These are phyloP conservation scores for Dysmachus trigonus DNA, from an alignment of 2,888 invertebrate genomes.

Conservation along the genomic window DNA sequence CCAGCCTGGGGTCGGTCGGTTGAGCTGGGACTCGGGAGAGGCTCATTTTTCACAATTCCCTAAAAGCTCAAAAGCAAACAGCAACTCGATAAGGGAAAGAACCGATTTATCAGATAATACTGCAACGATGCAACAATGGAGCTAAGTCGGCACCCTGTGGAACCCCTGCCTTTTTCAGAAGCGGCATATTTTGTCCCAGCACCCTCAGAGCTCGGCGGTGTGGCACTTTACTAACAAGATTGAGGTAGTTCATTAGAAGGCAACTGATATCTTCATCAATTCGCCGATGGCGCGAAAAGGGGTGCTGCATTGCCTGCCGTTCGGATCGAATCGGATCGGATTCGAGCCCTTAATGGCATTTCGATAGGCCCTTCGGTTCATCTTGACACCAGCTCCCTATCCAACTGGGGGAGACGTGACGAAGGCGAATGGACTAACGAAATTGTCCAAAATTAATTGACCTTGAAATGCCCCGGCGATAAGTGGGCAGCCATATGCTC, in stretches of 20 bases:
- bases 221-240: background rate
- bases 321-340: background rate
- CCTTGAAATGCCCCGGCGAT: conserved; percentile 49
- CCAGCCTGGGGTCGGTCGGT: background rate
- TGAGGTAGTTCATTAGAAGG: background rate
- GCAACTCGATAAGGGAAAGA: background rate
- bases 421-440: conserved; percentile 17
- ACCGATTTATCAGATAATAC: background rate
- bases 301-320: background rate
- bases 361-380: conserved; percentile 45
- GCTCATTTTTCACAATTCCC: background rate
- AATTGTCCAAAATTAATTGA: conserved; percentile 49
- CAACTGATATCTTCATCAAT: conserved; percentile 36
- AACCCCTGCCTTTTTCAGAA: background rate
- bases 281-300: conserved; percentile 33
- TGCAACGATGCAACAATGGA: background rate
- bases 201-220: background rate
- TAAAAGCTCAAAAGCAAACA: background rate
- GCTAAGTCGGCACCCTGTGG: background rate
- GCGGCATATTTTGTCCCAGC: background rate
- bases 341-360: conserved; percentile 41
- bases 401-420: background rate
- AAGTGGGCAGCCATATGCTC: conserved; percentile 51
- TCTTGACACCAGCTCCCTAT: background rate
- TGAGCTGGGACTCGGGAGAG: background rate